Base-by-base conservation (phyloP, 2,888 invertebrate species). In the Lymantria dispar region DNA sequence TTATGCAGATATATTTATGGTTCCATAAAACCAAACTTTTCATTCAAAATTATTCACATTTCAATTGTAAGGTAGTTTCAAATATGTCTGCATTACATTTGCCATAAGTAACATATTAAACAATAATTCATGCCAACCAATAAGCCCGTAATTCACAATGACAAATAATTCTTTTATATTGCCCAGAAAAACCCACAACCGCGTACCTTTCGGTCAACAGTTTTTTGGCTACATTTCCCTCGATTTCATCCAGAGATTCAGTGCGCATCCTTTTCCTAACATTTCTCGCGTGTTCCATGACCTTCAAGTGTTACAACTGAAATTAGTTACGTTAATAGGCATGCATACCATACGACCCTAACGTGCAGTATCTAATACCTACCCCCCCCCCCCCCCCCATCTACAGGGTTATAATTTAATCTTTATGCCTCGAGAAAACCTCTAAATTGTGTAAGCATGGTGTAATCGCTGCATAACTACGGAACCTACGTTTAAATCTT, bases 151-250 rank as follows among this genome's bases (percentile, higher is more conserved):
- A 10, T 7, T 10, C 8, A 3, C 33, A 33, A 22, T 5, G 22
- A 22, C 22, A 22, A 3, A 22, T 5, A 22, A 22, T 22, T 22
- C 5, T 22, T 22, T 22, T 22, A 3, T 22, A 22, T 22, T 22
- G 22, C 22, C 22, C 22, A 22, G 33, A 10, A 33, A 3, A 33
- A 39, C 2, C 47, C 50, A 38, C 43, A 9, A 43, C 22, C 5
- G 52, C 75, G 67, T 77, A 87, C 87, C 89, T 89, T 65, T 78
- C 74, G 52, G 71, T 54, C 44, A 74, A 59, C 45, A 80, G 43
- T 60, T 81, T 87, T 82, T 88, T 87, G 48, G 79, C 60, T 52
- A 76, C 13, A 74, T 85, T 88, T 52, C 80, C 84, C 58, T 69
- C 68, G 44, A 72, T 62, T 61, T 78, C 79, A 52, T 68, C 69